Evolutionary conservation across 2,888 invertebrate genomes (phyloP).

Genomic region (Synergus umbraculus): DNA sequence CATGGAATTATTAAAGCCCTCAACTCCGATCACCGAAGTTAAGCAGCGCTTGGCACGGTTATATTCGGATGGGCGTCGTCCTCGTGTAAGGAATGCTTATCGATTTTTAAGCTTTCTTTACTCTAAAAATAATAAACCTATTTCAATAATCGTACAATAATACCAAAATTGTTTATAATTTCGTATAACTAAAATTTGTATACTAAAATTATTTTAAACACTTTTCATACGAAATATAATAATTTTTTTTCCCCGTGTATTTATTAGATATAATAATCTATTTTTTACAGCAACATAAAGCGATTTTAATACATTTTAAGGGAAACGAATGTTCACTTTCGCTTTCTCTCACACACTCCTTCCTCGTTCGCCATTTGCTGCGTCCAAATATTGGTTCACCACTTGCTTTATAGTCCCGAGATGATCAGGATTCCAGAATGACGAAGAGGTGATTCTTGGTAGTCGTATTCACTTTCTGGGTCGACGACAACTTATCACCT

Average conservation of each 20-base stretch:
- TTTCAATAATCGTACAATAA: too few species aligned
- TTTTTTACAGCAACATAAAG: not conserved
- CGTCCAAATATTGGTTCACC: slow-evolving; percentile 67
- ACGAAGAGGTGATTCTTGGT: not conserved
- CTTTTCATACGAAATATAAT: not conserved
- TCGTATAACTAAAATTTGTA: not conserved
- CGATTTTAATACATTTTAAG: not conserved
- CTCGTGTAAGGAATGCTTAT: too few species aligned
- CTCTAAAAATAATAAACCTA: too few species aligned
- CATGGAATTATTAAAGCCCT: too few species aligned
- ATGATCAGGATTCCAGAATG: slow-evolving; percentile 63
- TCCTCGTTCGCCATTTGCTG: slow-evolving; percentile 59
- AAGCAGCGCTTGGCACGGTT: too few species aligned
- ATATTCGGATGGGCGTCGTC: too few species aligned
- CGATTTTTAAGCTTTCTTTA: too few species aligned
- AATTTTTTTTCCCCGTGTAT: not conserved
- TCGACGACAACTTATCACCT: not conserved
- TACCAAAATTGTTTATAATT: not conserved
- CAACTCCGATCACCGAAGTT: too few species aligned
- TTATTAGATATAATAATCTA: not conserved
- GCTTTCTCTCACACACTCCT: slow-evolving; percentile 45
- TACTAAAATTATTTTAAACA: not conserved
- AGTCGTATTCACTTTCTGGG: not conserved
- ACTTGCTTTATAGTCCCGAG: slow-evolving; percentile 67
- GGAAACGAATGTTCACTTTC: slow-evolving; percentile 26